Base-by-base conservation (phyloP, 2,113 vertebrate species). In the Emydocephalus ijimae region DNA sequence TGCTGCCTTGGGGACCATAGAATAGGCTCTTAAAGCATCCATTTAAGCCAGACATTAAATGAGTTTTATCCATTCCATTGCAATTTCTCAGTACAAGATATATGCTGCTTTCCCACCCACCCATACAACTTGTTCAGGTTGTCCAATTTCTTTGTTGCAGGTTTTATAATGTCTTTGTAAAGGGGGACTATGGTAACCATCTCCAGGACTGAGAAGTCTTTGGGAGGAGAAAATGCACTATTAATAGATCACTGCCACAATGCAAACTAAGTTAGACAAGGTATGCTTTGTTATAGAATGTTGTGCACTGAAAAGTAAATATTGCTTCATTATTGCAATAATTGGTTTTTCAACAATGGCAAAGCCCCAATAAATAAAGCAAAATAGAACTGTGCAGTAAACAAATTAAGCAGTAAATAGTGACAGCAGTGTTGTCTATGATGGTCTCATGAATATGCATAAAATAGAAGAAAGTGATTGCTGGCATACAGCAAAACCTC, bases 401-500 rank as follows among this genome's bases (percentile, higher is more conserved):
- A 94, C 92, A 95, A 92, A 96, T 95, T 85, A 94, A 94, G 88
- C 94, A 92, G 85, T 89, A 94, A 96, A 94, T 90, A 93, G 52
- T 6, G 87, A 96, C 39, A 29, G 43, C 52, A 23, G 59, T 91
- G 69, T 81, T 92, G 59, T 88, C 89, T 95, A 90, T 64, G 56
- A 95, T 93, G 92, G 64, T n/a, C 87, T 92, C 59, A 94, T 97
- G 96, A 95, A 95, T 97, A 96, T 95, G 94, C 94, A 95, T 95
- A 48, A 48, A 87, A 89, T 23, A 93, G 74, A 92, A 93, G 59
- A 93, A 91, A 95, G 92, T 1, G 20, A 93, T 94, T 95, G 81
- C 95, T 93, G 94, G 45, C 64, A 57, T 43, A 1, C 20, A 93
- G 93, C 20, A 12, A 20, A 93, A 94, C 94, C 94, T 89, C 86